A percentile compares a stretch with the other conserved stretches of the same genome.
Conservation (phyloP, 2,888 invertebrate genomes). For the Eupithecia vulgata region DNA sequence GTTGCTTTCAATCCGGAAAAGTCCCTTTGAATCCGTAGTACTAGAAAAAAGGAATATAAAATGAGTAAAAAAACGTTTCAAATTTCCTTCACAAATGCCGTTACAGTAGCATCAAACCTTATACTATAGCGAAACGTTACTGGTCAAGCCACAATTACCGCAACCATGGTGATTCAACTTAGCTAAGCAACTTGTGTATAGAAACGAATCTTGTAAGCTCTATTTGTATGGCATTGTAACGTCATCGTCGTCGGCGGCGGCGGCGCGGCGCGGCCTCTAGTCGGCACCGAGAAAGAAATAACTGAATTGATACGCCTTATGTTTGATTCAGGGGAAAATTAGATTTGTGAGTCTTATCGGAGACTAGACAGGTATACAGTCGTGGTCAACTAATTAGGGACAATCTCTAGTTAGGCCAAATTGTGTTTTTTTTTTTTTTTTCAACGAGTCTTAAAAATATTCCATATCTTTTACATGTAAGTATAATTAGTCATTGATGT, state of each 20-base stretch:
- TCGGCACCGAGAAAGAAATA: not conserved
- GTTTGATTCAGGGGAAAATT: not conserved
- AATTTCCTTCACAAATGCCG: slow-evolving; percentile 14
- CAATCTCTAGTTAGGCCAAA: no score
- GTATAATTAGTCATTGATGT: no score
- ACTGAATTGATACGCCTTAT: not conserved
- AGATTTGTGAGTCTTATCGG: not conserved
- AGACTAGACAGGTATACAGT: no score
- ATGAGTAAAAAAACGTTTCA: not conserved
- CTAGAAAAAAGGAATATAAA: not conserved
- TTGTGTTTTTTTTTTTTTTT: no score
- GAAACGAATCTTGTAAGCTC: slow-evolving; percentile 14
- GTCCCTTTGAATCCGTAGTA: not conserved
- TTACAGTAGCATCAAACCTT: slow-evolving; percentile 24
- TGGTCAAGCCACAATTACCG: slow-evolving; percentile 30
- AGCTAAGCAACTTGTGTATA: slow-evolving; percentile 7
- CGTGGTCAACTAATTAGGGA: no score
- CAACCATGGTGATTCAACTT: slow-evolving; percentile 24
- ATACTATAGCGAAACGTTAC: slow-evolving; percentile 26
- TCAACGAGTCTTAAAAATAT: no score
- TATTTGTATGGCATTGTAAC: not conserved
- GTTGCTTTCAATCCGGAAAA: no score
- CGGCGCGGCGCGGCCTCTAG: not conserved
- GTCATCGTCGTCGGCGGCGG: not conserved
- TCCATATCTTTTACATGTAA: no score